phyloP scores from a whole-genome alignment of 2,797 vertebrate species.

The Acrocephalus scirpaceus region DNA sequence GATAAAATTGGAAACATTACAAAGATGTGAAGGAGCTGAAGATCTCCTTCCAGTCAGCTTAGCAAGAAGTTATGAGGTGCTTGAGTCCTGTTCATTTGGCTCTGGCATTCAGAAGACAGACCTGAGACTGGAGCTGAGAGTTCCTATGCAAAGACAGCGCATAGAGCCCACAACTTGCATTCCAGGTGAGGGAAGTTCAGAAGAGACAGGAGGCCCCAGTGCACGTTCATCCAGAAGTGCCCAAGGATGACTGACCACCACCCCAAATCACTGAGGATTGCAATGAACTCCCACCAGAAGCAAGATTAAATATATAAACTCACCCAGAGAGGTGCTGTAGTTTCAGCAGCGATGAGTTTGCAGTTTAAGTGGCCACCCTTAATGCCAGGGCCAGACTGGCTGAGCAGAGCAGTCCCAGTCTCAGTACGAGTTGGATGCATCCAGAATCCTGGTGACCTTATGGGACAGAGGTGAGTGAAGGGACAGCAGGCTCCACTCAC shows the following conservation, averaged over 20 bases:
- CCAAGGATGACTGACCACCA: not conserved
- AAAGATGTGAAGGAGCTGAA: not conserved
- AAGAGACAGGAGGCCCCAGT: not conserved
- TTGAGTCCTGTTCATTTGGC: not conserved
- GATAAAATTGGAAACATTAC: not conserved
- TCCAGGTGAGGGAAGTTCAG: fast-evolving
- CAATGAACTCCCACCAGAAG: not conserved
- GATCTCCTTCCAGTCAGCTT: not conserved
- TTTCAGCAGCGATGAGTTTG: fast-evolving
- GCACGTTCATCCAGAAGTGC: fast-evolving
- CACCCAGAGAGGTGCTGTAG: not conserved
- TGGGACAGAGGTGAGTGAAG: fast-evolving
- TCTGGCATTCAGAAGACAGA: not conserved
- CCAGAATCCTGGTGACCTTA: fast-evolving
- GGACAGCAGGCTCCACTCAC: not conserved
- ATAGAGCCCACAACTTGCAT: not conserved
- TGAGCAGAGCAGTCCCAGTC: not conserved
- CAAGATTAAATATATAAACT: not conserved
- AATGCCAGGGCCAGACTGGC: fast-evolving
- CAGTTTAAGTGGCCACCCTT: fast-evolving
- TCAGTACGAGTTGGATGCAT: fast-evolving
- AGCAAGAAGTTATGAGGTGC: not conserved
- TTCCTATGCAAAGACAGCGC: fast-evolving
- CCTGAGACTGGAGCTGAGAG: not conserved
- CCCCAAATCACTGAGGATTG: not conserved